These are phyloP conservation scores for Phalacrocorax aristotelis DNA, from an alignment of 2,113 vertebrate genomes.

Conservation along the genomic window DNA sequence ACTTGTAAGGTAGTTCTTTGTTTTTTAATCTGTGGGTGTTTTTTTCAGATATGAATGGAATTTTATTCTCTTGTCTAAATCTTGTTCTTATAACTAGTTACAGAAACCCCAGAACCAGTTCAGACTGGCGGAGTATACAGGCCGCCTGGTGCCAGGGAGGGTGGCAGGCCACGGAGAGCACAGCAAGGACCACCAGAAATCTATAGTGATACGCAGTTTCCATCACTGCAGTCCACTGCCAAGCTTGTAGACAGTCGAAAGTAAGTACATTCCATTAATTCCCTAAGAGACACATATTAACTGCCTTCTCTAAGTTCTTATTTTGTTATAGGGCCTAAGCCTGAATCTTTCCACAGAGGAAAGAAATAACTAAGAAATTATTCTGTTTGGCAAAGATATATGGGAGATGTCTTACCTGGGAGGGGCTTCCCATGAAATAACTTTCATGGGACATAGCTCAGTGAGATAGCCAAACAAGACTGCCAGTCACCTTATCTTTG, in stretches of 20 bases:
- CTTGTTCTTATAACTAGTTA: slow-evolving; percentile 3
- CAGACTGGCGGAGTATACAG: slow-evolving; percentile 90
- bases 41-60: neutral
- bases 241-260: slow-evolving; percentile 95
- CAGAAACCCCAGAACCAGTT: slow-evolving; percentile 84
- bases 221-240: slow-evolving; percentile 90
- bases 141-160: slow-evolving; percentile 89
- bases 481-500: neutral
- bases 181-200: slow-evolving; percentile 95
- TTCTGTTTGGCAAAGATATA: neutral
- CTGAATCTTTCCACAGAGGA: neutral
- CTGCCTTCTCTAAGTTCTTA: neutral
- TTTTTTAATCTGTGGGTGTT: neutral
- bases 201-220: slow-evolving; percentile 92
- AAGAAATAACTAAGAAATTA: neutral
- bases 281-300: fast-evolving
- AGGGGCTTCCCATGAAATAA: neutral
- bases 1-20: neutral
- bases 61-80: neutral
- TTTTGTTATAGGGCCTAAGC: neutral
- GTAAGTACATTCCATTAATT: slow-evolving; percentile 73
- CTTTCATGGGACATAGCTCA: neutral
- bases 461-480: neutral
- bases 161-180: slow-evolving; percentile 75
- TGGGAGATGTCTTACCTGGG: neutral